Conservation (phyloP, 2,888 invertebrate species). For the Ichneumoninae sp. region DNA sequence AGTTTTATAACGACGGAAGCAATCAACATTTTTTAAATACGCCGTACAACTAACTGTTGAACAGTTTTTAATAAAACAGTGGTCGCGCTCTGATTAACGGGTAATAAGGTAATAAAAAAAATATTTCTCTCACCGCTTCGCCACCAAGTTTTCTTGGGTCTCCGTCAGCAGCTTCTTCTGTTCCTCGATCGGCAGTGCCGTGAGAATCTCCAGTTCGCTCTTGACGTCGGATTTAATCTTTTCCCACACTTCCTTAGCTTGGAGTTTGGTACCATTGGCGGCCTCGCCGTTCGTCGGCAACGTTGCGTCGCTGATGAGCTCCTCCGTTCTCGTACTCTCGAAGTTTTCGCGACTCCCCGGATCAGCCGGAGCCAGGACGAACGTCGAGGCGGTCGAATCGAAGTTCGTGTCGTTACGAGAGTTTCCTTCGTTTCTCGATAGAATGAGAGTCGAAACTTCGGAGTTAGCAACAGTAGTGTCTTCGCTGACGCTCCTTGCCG, state of each 20-base stretch:
- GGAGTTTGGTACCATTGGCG: constrained; percentile 42
- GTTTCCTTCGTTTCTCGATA: constrained; percentile 24
- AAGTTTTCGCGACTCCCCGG: constrained; percentile 38
- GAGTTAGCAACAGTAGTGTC: constrained; percentile 20
- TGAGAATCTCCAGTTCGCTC: constrained; percentile 71
- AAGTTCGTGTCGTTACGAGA: constrained; percentile 23
- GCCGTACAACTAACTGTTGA: background rate
- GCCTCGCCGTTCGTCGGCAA: background rate
- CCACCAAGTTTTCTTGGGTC: constrained; percentile 77
- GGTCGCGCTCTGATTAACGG: background rate
- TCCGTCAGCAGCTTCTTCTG: constrained; percentile 72
- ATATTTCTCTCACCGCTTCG: constrained; percentile 75
- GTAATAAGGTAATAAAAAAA: constrained; percentile 13
- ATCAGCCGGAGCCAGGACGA: constrained; percentile 55
- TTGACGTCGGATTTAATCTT: constrained; percentile 73
- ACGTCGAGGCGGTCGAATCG: constrained; percentile 69
- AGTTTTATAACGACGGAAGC: no score
- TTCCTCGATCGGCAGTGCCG: constrained; percentile 68
- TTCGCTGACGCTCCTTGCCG: background rate
- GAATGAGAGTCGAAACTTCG: constrained; percentile 57
- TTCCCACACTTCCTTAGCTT: constrained; percentile 66
- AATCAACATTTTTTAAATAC: no score
- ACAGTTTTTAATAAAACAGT: background rate
- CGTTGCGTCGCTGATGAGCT: background rate
- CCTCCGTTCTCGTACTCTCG: constrained; percentile 7